Evolutionary conservation across 2,888 invertebrate species (phyloP).

Genomic region (Oxystoma pomonae): DNA sequence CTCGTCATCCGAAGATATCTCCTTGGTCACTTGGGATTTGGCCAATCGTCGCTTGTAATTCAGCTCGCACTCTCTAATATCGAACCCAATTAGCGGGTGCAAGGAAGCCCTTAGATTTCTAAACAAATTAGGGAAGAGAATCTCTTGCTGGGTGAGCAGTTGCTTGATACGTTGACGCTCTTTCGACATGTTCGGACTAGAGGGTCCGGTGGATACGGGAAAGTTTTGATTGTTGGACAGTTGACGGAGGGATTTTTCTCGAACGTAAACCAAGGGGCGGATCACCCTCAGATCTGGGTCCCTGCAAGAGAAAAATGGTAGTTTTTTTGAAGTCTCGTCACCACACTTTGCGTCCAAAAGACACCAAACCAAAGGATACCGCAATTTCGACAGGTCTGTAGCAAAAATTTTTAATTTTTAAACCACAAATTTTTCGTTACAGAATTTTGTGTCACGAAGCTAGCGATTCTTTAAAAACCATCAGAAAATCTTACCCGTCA

Average conservation of each 20-base stretch:
- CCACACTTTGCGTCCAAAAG: no score
- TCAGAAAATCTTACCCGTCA: no score
- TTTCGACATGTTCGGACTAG: conserved; percentile 40
- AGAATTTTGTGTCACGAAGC: no score
- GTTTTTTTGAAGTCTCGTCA: background rate
- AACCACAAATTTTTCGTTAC: no score
- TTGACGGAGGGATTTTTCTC: conserved; percentile 68
- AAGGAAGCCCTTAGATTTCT: conserved; percentile 71
- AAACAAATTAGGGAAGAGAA: conserved; percentile 70
- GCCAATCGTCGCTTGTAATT: conserved; percentile 56
- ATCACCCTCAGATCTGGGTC: conserved; percentile 79
- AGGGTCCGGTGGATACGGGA: conserved; percentile 52
- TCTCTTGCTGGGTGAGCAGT: conserved; percentile 70
- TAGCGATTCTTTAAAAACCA: no score
- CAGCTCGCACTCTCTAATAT: conserved; percentile 52
- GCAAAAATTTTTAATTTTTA: no score
- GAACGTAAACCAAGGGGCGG: conserved; percentile 81
- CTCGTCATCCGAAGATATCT: conserved; percentile 56
- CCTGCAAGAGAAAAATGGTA: conserved; percentile 48
- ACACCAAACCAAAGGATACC: no score
- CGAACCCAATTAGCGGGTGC: conserved; percentile 55
- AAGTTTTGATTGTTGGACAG: conserved; percentile 71
- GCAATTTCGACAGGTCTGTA: no score
- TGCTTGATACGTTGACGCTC: conserved; percentile 58
- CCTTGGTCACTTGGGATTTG: conserved; percentile 50